Percentiles rank a stretch among this genome's conserved stretches.
These are phyloP conservation scores for Sapayoa aenigma DNA, from an alignment of 2,113 vertebrate species.

Conservation along the genomic window DNA sequence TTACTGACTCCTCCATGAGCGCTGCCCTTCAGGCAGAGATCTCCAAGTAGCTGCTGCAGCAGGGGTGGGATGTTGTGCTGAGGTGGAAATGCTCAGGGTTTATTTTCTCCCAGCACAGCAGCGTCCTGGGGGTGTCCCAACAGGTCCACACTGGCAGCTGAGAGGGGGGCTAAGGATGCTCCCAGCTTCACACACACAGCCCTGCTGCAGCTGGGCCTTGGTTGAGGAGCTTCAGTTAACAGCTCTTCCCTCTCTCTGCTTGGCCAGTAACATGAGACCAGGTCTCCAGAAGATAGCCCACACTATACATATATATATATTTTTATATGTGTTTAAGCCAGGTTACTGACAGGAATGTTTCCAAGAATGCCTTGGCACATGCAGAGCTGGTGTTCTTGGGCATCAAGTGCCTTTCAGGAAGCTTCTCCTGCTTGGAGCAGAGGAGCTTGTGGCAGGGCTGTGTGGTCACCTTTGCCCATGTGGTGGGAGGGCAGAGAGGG, in stretches of 20 bases:
- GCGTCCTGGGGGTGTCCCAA: background rate
- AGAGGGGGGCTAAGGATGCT: background rate
- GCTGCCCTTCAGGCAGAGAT: background rate
- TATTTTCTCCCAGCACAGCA: background rate
- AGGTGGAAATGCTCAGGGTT: background rate
- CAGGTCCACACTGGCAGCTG: accelerated
- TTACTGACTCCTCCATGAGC: accelerated
- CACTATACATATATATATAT: no score
- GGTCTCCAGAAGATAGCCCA: background rate
- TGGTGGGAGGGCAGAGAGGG: background rate
- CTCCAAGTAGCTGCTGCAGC: background rate
- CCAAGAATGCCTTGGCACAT: background rate
- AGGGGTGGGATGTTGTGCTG: background rate
- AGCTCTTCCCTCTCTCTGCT: background rate
- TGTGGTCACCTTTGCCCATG: accelerated
- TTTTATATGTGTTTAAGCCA: no score
- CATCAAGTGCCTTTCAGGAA: accelerated
- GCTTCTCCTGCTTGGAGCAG: background rate
- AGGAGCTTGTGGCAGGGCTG: background rate
- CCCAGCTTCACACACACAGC: no score
- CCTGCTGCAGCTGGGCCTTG: background rate
- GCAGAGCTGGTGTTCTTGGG: background rate
- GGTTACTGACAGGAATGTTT: background rate
- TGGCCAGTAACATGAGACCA: background rate
- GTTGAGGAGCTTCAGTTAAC: background rate